phyloP scores from a whole-genome alignment of 2,797 vertebrate species.

The Gymnothorax reevesii region DNA sequence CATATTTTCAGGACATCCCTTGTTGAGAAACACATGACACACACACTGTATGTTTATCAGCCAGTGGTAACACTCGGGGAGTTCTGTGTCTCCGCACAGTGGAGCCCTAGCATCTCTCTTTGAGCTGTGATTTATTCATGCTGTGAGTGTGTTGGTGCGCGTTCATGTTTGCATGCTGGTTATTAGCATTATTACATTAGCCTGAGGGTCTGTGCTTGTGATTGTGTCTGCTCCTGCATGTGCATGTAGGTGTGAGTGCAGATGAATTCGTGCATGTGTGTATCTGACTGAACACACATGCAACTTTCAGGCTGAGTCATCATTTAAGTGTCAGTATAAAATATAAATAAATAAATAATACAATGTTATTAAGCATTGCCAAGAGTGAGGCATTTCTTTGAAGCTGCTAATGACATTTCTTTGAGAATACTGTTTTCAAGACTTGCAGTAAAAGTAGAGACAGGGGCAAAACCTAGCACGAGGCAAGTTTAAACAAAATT shows the following conservation, averaged over 20 bases:
- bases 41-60: background rate
- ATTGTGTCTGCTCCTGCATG: background rate
- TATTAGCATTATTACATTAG: background rate
- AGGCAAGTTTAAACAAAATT: too few relatives aligned
- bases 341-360: background rate
- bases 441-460: too few relatives aligned
- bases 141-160: constrained; percentile 18
- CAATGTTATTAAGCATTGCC: background rate
- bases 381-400: background rate
- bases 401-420: background rate
- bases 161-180: background rate
- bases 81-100: constrained; percentile 36
- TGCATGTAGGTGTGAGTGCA: background rate
- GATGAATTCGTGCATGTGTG: background rate
- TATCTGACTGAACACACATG: background rate
- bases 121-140: background rate
- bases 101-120: constrained; percentile 50
- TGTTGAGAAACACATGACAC: too few relatives aligned
- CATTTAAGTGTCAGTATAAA: background rate
- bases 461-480: too few relatives aligned
- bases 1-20: too few relatives aligned
- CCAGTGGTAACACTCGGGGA: constrained; percentile 50
- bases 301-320: background rate
- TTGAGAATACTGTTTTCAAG: too few relatives aligned
- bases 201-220: background rate